phyloP scores from a whole-genome alignment of 2,888 invertebrate species.

The Acheta domesticus region DNA sequence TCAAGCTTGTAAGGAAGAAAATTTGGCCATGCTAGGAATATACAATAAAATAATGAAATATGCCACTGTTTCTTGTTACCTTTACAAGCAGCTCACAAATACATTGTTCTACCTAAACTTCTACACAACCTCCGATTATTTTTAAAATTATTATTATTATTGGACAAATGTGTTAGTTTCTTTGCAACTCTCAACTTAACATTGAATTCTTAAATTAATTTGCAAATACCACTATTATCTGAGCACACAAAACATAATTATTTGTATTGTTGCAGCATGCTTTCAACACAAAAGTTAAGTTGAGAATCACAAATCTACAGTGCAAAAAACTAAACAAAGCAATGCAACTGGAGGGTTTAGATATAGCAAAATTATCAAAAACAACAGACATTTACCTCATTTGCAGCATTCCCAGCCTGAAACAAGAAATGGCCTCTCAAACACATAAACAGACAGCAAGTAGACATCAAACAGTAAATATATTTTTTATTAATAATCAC shows the following conservation, averaged over 20 bases:
- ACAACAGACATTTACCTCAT: slow-evolving; percentile 56
- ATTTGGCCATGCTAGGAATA: neutral
- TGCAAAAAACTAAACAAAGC: slow-evolving; percentile 12
- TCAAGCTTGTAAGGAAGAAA: too few relatives aligned
- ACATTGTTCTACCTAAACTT: neutral
- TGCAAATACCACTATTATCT: neutral
- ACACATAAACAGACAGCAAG: slow-evolving; percentile 43
- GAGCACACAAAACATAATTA: neutral
- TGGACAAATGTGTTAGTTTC: neutral
- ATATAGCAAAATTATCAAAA: slow-evolving; percentile 22
- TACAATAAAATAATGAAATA: neutral
- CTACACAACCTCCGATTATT: neutral
- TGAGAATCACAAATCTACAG: slow-evolving; percentile 11
- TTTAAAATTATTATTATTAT: neutral
- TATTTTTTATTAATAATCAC: neutral
- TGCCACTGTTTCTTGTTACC: neutral
- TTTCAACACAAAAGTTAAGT: neutral
- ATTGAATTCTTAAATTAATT: neutral
- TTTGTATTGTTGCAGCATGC: neutral
- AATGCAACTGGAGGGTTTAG: neutral
- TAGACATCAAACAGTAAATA: slow-evolving; percentile 25
- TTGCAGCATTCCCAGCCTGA: slow-evolving; percentile 68
- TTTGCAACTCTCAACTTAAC: neutral
- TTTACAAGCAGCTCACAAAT: slow-evolving; percentile 2
- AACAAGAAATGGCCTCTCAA: slow-evolving; percentile 54